Conservation (phyloP, 2,113 vertebrate genomes). For the Monopterus albus region DNA sequence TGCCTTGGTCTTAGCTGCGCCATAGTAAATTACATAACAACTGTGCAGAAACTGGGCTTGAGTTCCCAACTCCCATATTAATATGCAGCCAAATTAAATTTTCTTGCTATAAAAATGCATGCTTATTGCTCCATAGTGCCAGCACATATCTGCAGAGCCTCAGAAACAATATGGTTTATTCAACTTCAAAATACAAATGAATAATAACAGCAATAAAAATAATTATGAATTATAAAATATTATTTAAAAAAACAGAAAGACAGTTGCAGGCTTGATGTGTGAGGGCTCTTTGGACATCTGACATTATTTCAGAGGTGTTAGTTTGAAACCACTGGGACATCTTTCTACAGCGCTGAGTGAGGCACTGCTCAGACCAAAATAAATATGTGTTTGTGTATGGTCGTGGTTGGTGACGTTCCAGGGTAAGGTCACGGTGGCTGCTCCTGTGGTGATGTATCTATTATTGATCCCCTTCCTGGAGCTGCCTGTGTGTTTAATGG, state of each 20-base stretch:
- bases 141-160: constrained; percentile 3
- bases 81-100: constrained; percentile 54
- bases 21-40: constrained; percentile 7
- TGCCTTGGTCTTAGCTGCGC: constrained; percentile 4
- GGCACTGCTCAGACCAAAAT: constrained; percentile 16
- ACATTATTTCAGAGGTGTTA: constrained; percentile 6
- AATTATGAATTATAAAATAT: background rate
- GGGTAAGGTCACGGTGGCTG: constrained; percentile 65
- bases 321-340: background rate
- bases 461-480: constrained; percentile 75
- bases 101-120: constrained; percentile 7
- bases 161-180: constrained; percentile 16
- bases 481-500: constrained; percentile 77
- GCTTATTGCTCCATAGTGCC: constrained; percentile 4
- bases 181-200: constrained; percentile 11
- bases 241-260: background rate
- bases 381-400: constrained; percentile 57
- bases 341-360: background rate
- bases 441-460: constrained; percentile 72
- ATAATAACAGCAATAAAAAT: background rate
- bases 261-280: background rate
- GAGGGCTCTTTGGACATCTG: background rate
- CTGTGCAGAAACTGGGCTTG: constrained; percentile 36
- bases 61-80: constrained; percentile 63
- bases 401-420: constrained; percentile 42